phyloP scores from a whole-genome alignment of 30 jellyfish, hydroid and myxozoan genomes.

The Aurelia aurita complex sp. Pacific region DNA sequence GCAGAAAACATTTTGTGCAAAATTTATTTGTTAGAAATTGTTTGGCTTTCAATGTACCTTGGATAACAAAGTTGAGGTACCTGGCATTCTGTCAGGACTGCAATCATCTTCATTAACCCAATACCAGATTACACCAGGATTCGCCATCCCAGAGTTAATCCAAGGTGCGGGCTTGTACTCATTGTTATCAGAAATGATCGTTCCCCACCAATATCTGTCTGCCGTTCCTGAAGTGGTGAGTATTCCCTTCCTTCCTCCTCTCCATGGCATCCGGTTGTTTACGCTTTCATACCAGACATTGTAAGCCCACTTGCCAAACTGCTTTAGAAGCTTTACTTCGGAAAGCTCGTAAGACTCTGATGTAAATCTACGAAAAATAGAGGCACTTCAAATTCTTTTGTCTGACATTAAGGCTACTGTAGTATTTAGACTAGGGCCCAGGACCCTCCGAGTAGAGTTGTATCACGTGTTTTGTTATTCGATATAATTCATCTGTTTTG shows the following conservation, averaged over 20 bases:
- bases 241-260: slow-evolving; percentile 72
- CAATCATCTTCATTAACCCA: slow-evolving; percentile 88
- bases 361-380: slow-evolving; percentile 22
- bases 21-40: too few relatives aligned
- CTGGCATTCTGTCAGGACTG: slow-evolving; percentile 62
- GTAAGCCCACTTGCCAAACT: slow-evolving; percentile 79
- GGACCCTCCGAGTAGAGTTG: too few relatives aligned
- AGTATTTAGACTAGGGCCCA: too few relatives aligned
- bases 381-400: too few relatives aligned
- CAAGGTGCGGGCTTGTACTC: slow-evolving; percentile 83
- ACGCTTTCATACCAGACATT: slow-evolving; percentile 60
- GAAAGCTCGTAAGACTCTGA: slow-evolving; percentile 12
- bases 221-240: slow-evolving; percentile 83
- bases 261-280: slow-evolving; percentile 80
- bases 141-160: slow-evolving; percentile 20
- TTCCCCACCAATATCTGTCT: slow-evolving; percentile 61
- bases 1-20: too few relatives aligned
- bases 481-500: too few relatives aligned
- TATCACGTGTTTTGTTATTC: too few relatives aligned
- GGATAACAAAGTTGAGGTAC: slow-evolving; percentile 7
- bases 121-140: slow-evolving; percentile 86
- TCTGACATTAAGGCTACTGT: too few relatives aligned
- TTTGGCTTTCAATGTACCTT: too few relatives aligned
- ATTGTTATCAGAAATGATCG: slow-evolving; percentile 59
- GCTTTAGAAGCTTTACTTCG: slow-evolving; percentile 48